phyloP scores from a whole-genome alignment of 2,888 invertebrate species.

The Papilio protenor region DNA sequence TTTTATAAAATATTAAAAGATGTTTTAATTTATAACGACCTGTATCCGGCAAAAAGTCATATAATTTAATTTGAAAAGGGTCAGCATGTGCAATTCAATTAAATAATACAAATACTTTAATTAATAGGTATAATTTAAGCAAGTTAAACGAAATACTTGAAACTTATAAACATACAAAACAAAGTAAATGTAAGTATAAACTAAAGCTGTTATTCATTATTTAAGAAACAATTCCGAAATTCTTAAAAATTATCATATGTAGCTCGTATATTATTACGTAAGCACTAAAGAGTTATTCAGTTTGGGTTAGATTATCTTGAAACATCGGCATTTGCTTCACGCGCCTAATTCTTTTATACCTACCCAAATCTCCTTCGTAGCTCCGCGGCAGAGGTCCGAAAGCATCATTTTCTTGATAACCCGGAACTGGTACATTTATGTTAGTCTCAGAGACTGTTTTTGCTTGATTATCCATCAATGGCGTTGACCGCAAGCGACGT shows the following conservation, averaged over 20 bases:
- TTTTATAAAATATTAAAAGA: conserved; percentile 58
- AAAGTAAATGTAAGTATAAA: conserved; percentile 53
- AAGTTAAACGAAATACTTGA: conserved; percentile 53
- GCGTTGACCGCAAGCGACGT: conserved; percentile 51
- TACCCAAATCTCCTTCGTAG: conserved; percentile 66
- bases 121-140: conserved; percentile 34
- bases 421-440: conserved; percentile 57
- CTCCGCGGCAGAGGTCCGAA: conserved; percentile 67
- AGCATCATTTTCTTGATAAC: conserved; percentile 68
- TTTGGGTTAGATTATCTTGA: conserved; percentile 46
- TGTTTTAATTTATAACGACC: conserved; percentile 3
- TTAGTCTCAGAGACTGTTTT: conserved; percentile 55
- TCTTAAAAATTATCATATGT: conserved; percentile 48
- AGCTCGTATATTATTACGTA: conserved; percentile 36
- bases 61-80: no score
- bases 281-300: conserved; percentile 28
- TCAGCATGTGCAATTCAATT: background rate
- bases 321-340: conserved; percentile 59
- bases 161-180: conserved; percentile 62
- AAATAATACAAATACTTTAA: conserved; percentile 30
- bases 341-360: conserved; percentile 74
- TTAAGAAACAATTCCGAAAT: conserved; percentile 48
- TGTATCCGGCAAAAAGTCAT: background rate
- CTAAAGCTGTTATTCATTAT: conserved; percentile 44
- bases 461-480: conserved; percentile 52